Conservation (phyloP, 2,888 invertebrate genomes). For the Lordiphosa fenestrarum region DNA sequence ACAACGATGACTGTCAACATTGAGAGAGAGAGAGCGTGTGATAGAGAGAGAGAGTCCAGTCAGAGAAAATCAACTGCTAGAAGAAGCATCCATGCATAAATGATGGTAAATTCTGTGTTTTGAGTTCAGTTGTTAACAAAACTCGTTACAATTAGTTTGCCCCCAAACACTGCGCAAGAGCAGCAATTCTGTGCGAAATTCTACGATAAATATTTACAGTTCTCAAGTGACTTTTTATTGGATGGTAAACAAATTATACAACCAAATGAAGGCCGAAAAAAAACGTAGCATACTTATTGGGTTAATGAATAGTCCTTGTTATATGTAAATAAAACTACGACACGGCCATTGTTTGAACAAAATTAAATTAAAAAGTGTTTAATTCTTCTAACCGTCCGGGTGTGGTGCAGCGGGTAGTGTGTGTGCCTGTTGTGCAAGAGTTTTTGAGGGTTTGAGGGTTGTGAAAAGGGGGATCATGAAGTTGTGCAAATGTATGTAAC, state of each 20-base stretch:
- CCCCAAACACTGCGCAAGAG: background rate
- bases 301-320: too few species aligned
- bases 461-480: too few species aligned
- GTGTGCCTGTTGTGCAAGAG: too few species aligned
- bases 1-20: background rate
- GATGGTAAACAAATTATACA: background rate
- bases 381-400: too few species aligned
- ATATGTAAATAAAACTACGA: too few species aligned
- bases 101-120: constrained; percentile 1
- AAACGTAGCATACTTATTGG: background rate
- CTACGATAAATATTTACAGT: too few species aligned
- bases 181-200: background rate
- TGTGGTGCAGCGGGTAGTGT: too few species aligned
- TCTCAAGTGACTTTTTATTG: background rate
- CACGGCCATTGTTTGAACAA: too few species aligned
- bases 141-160: background rate
- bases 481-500: too few species aligned
- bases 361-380: too few species aligned
- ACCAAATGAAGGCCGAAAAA: too few species aligned
- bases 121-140: constrained; percentile 14
- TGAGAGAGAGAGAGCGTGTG: background rate
- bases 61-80: background rate
- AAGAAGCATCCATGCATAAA: constrained; percentile 6
- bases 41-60: background rate
- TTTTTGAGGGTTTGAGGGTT: too few species aligned